These are phyloP conservation scores for Bombus picipes DNA, from an alignment of 1,140 invertebrate genomes.

Conservation along the genomic window DNA sequence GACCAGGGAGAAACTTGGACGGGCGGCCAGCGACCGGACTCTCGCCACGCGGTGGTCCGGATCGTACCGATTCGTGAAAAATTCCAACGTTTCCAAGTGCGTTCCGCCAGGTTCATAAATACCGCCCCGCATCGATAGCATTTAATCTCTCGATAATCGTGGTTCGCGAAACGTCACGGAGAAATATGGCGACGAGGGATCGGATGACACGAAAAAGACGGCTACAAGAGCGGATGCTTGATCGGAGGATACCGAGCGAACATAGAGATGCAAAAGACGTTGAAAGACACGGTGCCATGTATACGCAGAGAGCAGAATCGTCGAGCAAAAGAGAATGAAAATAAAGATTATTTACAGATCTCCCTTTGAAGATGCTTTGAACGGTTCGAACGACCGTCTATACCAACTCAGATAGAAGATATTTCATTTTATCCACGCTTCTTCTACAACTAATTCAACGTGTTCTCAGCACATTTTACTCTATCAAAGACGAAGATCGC, in stretches of 20 bases:
- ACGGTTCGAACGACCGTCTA: no score
- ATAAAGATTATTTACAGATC: not conserved
- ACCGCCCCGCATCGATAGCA: not conserved
- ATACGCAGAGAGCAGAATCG: not conserved
- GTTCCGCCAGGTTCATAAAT: slow-evolving; percentile 12
- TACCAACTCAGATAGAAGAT: not conserved
- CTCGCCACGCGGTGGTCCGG: not conserved
- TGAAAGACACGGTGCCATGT: not conserved
- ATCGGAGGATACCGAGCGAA: not conserved
- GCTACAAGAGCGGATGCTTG: slow-evolving; percentile 10
- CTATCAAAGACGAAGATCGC: not conserved
- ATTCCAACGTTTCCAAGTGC: not conserved
- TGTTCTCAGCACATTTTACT: not conserved
- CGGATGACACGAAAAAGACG: slow-evolving; percentile 30
- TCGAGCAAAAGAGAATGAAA: not conserved
- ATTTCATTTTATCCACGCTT: not conserved
- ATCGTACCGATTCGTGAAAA: not conserved
- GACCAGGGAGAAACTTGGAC: slow-evolving; percentile 36
- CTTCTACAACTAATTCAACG: not conserved
- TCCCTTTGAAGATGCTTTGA: not conserved
- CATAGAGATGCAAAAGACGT: not conserved
- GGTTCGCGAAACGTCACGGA: not conserved
- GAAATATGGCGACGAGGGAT: slow-evolving; percentile 10
- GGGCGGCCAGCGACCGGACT: not conserved
- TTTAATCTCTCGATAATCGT: slow-evolving; percentile 35